Evolutionary conservation across 2,888 invertebrate species (phyloP).

Genomic region (Pachycephus smyrnensis): DNA sequence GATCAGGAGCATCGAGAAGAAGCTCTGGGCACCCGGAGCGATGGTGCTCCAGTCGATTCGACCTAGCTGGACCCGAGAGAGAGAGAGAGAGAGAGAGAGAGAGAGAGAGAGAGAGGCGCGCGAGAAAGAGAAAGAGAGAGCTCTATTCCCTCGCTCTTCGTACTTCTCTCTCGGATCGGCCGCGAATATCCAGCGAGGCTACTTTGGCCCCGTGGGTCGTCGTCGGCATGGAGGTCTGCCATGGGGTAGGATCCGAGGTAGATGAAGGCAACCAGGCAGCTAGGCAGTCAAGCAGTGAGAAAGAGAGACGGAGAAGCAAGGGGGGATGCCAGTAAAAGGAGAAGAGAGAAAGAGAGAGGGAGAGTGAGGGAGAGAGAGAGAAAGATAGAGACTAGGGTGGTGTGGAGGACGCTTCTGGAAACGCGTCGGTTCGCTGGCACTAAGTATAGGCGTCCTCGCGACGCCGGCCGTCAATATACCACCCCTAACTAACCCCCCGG

Average conservation of each 20-base stretch:
- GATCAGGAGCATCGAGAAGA: neutral
- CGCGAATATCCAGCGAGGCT: constrained; percentile 1
- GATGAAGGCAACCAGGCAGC: constrained; percentile 21
- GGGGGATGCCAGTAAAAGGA: neutral
- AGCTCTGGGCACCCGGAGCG: neutral
- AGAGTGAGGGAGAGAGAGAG: constrained; percentile 10
- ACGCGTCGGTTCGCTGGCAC: constrained; percentile 62
- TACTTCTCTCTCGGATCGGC: constrained; percentile 37
- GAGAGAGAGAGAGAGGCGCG: constrained; percentile 28
- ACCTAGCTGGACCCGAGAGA: constrained; percentile 17
- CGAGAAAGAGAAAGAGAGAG: too few relatives aligned
- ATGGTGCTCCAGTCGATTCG: neutral
- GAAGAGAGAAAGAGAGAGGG: constrained; percentile 3
- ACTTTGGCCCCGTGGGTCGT: constrained; percentile 1
- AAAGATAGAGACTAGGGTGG: constrained; percentile 35
- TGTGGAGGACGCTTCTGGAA: constrained; percentile 54
- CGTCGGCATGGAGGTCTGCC: neutral
- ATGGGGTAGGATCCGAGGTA: neutral
- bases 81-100: constrained; percentile 19
- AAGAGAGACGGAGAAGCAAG: constrained; percentile 8
- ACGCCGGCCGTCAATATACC: constrained; percentile 67
- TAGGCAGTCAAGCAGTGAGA: constrained; percentile 5
- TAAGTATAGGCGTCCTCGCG: constrained; percentile 67
- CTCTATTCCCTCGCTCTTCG: constrained; percentile 44
- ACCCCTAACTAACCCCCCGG: constrained; percentile 64